Evolutionary conservation across 1,140 invertebrate species (phyloP).

Genomic region (Polyergus mexicanus): DNA sequence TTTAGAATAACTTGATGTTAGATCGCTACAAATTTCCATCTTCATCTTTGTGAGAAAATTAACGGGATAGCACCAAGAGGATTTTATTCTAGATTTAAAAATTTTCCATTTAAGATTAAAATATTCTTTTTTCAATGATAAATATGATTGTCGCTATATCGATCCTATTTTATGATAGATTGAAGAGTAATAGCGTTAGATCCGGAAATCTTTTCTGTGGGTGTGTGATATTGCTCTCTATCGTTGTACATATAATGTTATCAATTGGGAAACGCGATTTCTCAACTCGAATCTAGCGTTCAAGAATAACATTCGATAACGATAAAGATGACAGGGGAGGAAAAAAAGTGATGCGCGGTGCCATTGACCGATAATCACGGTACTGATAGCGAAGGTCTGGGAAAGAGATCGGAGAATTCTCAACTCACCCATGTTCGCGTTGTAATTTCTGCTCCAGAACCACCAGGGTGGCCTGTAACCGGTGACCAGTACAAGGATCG

Average conservation of each 20-base stretch:
- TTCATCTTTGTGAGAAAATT: too few species aligned
- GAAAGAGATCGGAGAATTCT: not conserved
- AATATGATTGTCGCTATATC: too few species aligned
- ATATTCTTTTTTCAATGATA: too few species aligned
- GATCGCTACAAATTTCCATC: too few species aligned
- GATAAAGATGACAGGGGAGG: slow-evolving; percentile 11
- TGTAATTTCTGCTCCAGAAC: slow-evolving; percentile 76
- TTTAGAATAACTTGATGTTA: too few species aligned
- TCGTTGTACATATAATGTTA: not conserved
- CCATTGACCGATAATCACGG: slow-evolving; percentile 26
- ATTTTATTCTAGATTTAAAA: too few species aligned
- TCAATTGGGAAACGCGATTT: not conserved
- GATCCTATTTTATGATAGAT: too few species aligned
- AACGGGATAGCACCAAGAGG: too few species aligned
- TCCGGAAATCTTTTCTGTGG: too few species aligned
- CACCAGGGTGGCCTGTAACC: slow-evolving; percentile 82
- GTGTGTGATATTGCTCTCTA: not conserved
- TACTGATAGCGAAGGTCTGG: not conserved
- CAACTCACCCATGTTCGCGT: slow-evolving; percentile 63
- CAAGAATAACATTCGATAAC: slow-evolving; percentile 9
- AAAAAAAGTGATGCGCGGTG: not conserved
- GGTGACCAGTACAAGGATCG: slow-evolving; percentile 79
- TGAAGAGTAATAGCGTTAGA: too few species aligned
- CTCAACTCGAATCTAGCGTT: not conserved
- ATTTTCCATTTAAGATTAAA: too few species aligned